Evolutionary conservation across 2,888 invertebrate genomes (phyloP).

Genomic region (Lissocephala sabroskyi): DNA sequence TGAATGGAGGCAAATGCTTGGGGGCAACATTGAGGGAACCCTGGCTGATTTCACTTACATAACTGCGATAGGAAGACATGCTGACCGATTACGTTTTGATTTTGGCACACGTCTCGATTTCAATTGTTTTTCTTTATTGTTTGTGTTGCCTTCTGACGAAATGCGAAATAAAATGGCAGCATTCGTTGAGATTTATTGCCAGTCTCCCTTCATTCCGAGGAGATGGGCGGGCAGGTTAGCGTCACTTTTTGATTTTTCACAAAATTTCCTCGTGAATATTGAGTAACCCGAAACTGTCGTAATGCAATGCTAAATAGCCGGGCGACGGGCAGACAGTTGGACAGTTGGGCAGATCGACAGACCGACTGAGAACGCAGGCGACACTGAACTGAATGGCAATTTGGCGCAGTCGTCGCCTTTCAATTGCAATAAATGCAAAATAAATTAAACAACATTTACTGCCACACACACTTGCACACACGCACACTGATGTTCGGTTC

Average conservation of each 20-base stretch:
- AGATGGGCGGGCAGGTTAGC: too few species aligned
- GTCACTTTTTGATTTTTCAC: not conserved
- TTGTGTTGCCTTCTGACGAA: constrained; percentile 7
- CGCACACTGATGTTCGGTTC: constrained; percentile 1
- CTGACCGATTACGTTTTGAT: constrained; percentile 2
- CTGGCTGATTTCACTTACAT: constrained; percentile 70
- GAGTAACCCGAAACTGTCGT: constrained; percentile 26
- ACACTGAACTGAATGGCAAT: too few species aligned
- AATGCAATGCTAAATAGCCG: too few species aligned
- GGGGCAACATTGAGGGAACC: not conserved
- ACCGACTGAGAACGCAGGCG: too few species aligned
- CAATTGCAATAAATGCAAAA: constrained; percentile 60
- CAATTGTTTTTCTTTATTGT: constrained; percentile 7
- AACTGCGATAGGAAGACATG: constrained; percentile 72
- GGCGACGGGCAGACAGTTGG: too few species aligned
- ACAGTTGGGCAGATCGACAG: too few species aligned
- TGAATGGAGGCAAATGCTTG: too few species aligned
- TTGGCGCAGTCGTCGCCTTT: constrained; percentile 27
- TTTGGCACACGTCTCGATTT: constrained; percentile 5
- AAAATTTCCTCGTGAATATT: constrained; percentile 7
- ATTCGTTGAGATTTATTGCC: constrained; percentile 1
- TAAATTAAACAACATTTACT: constrained; percentile 51
- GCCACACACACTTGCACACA: constrained; percentile 14
- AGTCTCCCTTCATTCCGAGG: not conserved
- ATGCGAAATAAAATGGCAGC: constrained; percentile 2